Evolutionary conservation across 2,113 vertebrate genomes (phyloP).

Genomic region (Aptenodytes forsteri): DNA sequence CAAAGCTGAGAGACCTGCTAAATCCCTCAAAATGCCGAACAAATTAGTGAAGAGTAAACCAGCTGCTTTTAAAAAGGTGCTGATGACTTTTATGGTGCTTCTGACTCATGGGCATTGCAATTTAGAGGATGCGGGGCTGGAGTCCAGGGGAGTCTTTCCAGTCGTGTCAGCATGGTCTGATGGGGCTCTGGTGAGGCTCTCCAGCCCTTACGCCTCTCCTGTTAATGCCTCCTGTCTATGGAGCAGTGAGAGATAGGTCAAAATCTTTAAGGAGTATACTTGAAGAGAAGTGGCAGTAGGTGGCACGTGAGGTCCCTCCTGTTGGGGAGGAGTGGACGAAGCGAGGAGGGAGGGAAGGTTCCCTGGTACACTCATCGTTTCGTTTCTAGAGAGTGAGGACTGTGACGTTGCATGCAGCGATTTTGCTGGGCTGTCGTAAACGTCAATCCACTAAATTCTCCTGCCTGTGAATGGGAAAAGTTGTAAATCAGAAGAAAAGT

Average conservation of each 20-base stretch:
- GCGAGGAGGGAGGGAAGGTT: not conserved
- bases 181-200: not conserved
- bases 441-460: not conserved
- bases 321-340: not conserved
- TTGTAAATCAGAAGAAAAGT: not conserved
- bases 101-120: not conserved
- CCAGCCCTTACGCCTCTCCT: not conserved
- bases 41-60: not conserved
- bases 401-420: no score
- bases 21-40: not conserved
- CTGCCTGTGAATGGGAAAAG: not conserved
- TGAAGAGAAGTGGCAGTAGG: not conserved
- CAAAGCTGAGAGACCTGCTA: not conserved
- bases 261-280: not conserved
- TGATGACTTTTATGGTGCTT: not conserved
- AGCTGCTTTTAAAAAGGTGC: not conserved
- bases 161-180: not conserved
- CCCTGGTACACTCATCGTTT: not conserved
- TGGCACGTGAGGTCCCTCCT: not conserved
- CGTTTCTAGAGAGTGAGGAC: no score
- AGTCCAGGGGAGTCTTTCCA: not conserved
- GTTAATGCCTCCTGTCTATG: not conserved
- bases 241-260: not conserved
- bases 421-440: not conserved
- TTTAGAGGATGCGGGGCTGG: not conserved